Percentiles rank a stretch among this genome's conserved stretches.
Conservation (phyloP, 2,113 vertebrate genomes). For the Cygnus buccinator region DNA sequence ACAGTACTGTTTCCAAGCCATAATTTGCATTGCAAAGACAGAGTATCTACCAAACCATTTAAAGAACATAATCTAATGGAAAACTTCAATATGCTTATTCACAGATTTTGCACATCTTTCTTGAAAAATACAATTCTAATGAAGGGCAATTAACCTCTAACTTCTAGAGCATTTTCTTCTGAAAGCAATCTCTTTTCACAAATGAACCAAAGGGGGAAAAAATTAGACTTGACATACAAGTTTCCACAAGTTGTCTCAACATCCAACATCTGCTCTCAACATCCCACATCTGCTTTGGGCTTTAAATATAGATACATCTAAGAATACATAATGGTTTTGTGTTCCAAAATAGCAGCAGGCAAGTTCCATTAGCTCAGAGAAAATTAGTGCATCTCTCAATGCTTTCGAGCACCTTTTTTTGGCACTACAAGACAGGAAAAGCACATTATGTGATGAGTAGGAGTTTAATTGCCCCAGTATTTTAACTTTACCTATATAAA, state of each 20-base stretch:
- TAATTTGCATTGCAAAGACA: not conserved
- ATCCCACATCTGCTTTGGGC: slow-evolving; percentile 45
- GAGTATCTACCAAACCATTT: not conserved
- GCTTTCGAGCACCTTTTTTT: slow-evolving; percentile 43
- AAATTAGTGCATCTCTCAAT: slow-evolving; percentile 27
- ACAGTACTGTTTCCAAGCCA: not conserved
- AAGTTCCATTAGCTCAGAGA: slow-evolving; percentile 64
- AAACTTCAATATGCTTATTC: not conserved
- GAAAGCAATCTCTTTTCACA: not conserved
- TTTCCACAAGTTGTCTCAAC: slow-evolving; percentile 34
- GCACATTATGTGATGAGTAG: slow-evolving; percentile 41
- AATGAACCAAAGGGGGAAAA: not conserved
- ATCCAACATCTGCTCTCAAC: slow-evolving; percentile 47
- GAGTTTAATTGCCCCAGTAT: slow-evolving; percentile 20
- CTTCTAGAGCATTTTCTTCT: not conserved
- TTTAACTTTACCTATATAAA: slow-evolving; percentile 33
- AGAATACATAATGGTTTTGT: slow-evolving; percentile 20
- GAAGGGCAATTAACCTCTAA: not conserved
- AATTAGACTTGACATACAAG: not conserved
- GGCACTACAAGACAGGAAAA: slow-evolving; percentile 35
- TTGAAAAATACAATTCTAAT: not conserved
- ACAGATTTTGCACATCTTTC: not conserved
- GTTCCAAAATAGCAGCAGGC: slow-evolving; percentile 60
- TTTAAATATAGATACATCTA: slow-evolving; percentile 57
- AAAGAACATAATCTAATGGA: not conserved